phyloP scores from a whole-genome alignment of 1,140 invertebrate species.

The Charaxes varanes region DNA sequence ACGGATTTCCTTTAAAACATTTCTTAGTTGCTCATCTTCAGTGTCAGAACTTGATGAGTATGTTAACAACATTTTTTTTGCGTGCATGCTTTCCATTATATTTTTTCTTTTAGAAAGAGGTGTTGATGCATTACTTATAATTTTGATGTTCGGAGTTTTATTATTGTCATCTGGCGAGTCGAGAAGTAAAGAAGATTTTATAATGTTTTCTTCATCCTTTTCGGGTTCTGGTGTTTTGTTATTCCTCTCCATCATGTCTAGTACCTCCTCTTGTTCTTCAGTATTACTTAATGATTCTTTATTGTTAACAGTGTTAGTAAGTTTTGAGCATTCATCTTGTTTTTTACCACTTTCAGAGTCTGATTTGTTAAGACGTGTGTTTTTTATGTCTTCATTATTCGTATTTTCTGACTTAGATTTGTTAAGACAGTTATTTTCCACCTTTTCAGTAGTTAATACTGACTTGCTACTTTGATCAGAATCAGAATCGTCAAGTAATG shows the following conservation, averaged over 20 bases:
- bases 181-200: constrained; percentile 24
- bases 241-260: too few species aligned
- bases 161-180: constrained; percentile 31
- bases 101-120: constrained; percentile 40
- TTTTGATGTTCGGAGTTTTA: constrained; percentile 19
- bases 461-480: constrained; percentile 20
- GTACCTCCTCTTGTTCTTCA: too few species aligned
- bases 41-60: constrained; percentile 58
- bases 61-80: constrained; percentile 51
- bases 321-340: too few species aligned
- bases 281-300: too few species aligned
- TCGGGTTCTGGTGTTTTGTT: constrained; percentile 8
- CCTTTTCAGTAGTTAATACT: constrained; percentile 14
- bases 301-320: too few species aligned
- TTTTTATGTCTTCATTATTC: background rate
- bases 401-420: constrained; percentile 32
- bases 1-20: constrained; percentile 41
- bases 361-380: background rate
- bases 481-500: constrained; percentile 33
- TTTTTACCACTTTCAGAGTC: too few species aligned
- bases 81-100: constrained; percentile 48
- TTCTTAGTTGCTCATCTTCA: constrained; percentile 45
- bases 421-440: constrained; percentile 30
- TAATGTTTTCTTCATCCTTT: constrained; percentile 10
- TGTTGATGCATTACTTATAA: constrained; percentile 22